Evolutionary conservation across 2,888 invertebrate species (phyloP), one percentile per base, ranked within the genome.

Genomic region (Cheilosia grossa): DNA sequence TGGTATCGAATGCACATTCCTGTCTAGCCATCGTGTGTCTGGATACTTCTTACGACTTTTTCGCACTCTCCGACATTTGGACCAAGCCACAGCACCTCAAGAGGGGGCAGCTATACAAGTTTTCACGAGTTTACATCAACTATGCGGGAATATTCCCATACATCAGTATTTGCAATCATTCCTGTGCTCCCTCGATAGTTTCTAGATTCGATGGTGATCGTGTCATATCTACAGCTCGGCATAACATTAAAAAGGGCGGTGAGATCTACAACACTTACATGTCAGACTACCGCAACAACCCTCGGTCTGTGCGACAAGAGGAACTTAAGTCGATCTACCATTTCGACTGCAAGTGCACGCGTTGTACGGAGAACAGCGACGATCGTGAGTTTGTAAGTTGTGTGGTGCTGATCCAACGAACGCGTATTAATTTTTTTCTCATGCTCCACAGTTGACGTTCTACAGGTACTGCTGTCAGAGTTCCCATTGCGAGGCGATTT

Each of bases 141-240:
- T 97, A 96, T 0, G 95, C 97, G 2, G 97, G 96, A 0, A 96
- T 98, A 89, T 97, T 96, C 90, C 96, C 98, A 0, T 95, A 96
- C 1, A 95, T 97, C 0, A 96, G 97, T 88, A 95, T 98, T 92
- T 96, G 98, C 95, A 99, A 98, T 91, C 98, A 99, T 92, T 96
- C 97, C 0, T 98, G 98, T 90, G 95, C 96, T 87, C 96, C 97
- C 6, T 96, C 96, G 88, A 95, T 98, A 79, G 94, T 95, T 66
- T 95, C 95, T 88, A 94, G 96, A 88, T 97, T 96, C 91, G 93
- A 95, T 90, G 95, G 95, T 67, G 93, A 94, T 77, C 93, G 93
- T 15, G 93, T 97, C 24, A 93, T 96, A 82, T 95, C 97, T 2
- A 94, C 95, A 88, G 95, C 97, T 9, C 91, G 93, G 0, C 93